Evolutionary conservation across 1,140 invertebrate genomes (phyloP).

Genomic region (Musca domestica): DNA sequence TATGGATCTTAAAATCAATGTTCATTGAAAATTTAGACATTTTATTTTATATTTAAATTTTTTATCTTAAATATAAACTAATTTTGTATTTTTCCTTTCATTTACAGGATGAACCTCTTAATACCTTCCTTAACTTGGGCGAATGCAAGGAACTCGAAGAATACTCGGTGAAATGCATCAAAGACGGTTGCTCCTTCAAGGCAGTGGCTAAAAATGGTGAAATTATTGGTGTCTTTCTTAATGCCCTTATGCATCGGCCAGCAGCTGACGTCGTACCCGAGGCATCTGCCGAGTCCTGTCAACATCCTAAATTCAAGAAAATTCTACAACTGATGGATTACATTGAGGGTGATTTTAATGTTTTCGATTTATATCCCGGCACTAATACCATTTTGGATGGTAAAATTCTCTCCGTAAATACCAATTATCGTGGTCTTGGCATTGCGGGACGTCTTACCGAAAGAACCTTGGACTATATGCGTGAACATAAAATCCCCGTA

Average conservation of each 20-base stretch:
- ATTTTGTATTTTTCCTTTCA: conserved; percentile 40
- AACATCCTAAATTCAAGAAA: conserved; percentile 61
- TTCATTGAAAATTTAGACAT: no score
- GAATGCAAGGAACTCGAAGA: conserved; percentile 63
- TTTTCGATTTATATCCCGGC: conserved; percentile 58
- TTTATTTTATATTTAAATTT: no score
- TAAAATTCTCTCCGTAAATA: conserved; percentile 65
- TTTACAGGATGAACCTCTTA: conserved; percentile 68
- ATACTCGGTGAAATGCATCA: conserved; percentile 59
- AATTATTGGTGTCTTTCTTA: conserved; percentile 60
- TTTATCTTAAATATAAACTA: no score
- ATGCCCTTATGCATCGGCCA: conserved; percentile 40
- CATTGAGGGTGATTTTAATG: conserved; percentile 58
- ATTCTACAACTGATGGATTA: conserved; percentile 60
- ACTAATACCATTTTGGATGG: conserved; percentile 60
- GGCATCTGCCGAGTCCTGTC: conserved; percentile 50
- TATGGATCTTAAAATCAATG: no score
- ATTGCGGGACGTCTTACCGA: conserved; percentile 63
- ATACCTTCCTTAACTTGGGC: conserved; percentile 60
- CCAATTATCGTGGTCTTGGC: conserved; percentile 62
- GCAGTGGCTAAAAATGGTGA: conserved; percentile 59
- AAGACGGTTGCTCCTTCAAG: conserved; percentile 63
- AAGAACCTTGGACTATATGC: conserved; percentile 55
- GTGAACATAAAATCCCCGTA: conserved; percentile 39
- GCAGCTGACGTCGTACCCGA: conserved; percentile 32